A percentile compares a stretch with the other conserved stretches of the same genome.
These are phyloP conservation scores for Acestrorhynchus altus DNA, from an alignment of 2,797 vertebrate genomes.

Conservation along the genomic window DNA sequence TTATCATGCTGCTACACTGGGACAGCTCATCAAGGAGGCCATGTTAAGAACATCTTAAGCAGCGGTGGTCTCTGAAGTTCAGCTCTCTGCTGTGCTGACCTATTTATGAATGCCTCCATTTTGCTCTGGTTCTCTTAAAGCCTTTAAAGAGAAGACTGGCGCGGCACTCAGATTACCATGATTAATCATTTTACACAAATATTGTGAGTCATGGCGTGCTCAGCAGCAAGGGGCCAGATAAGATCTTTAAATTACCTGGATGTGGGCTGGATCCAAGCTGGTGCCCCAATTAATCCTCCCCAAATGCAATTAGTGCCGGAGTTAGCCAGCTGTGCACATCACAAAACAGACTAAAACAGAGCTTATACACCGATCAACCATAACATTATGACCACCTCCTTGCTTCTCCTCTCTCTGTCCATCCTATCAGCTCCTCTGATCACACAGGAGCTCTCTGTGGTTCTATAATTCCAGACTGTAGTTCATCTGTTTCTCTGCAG, in stretches of 20 bases:
- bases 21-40: background rate
- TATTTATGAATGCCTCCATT: conserved; percentile 39
- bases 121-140: conserved; percentile 37
- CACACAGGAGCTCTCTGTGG: no score
- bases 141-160: conserved; percentile 18
- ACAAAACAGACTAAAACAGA: conserved; percentile 66
- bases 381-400: no score
- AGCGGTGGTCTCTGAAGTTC: background rate
- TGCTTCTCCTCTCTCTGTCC: no score
- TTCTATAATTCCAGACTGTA: no score
- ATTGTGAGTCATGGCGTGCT: conserved; percentile 38
- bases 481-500: no score
- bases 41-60: background rate
- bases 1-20: background rate
- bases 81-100: conserved; percentile 18
- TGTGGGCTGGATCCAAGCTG: conserved; percentile 71
- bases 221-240: conserved; percentile 55
- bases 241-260: conserved; percentile 78
- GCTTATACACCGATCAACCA: conserved; percentile 70
- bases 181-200: conserved; percentile 61
- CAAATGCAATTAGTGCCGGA: conserved; percentile 68
- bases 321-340: conserved; percentile 76
- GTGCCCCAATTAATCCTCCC: conserved; percentile 76
- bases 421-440: no score
- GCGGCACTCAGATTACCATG: conserved; percentile 41